Evolutionary conservation across 2,888 invertebrate genomes (phyloP).

Genomic region (Yponomeuta malinellus): DNA sequence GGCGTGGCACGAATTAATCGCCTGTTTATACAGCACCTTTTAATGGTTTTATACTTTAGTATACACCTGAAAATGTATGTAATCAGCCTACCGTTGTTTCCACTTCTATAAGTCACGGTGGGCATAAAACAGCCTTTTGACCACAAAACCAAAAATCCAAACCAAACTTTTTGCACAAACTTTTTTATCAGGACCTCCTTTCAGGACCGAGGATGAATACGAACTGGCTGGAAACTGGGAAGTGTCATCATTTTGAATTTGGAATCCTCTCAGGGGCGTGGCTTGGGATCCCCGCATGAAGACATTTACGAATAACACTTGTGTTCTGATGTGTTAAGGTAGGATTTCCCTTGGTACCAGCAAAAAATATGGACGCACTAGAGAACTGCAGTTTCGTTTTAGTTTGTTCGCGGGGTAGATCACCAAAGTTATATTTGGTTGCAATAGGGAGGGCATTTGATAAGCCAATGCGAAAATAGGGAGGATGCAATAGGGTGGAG

Average conservation of each 20-base stretch:
- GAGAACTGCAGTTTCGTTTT: background rate
- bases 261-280: background rate
- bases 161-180: background rate
- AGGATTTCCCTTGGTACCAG: background rate
- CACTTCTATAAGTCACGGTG: constrained; percentile 48
- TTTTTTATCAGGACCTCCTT: background rate
- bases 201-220: background rate
- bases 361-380: background rate
- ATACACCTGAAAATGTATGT: constrained; percentile 4
- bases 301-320: background rate
- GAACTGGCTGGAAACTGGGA: background rate
- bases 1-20: background rate
- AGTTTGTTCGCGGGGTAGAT: background rate
- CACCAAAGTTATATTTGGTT: background rate
- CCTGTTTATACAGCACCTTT: background rate
- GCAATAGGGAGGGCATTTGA: background rate
- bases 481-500: background rate
- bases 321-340: background rate
- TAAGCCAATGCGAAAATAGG: background rate
- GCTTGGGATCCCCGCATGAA: background rate
- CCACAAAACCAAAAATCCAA: background rate
- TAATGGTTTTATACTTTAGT: background rate
- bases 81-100: constrained; percentile 26
- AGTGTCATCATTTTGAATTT: background rate
- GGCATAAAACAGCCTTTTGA: constrained; percentile 49